Evolutionary conservation across 2,888 invertebrate genomes (phyloP), one percentile per base, ranked within the genome.

Genomic region (Cephonodes hylas): DNA sequence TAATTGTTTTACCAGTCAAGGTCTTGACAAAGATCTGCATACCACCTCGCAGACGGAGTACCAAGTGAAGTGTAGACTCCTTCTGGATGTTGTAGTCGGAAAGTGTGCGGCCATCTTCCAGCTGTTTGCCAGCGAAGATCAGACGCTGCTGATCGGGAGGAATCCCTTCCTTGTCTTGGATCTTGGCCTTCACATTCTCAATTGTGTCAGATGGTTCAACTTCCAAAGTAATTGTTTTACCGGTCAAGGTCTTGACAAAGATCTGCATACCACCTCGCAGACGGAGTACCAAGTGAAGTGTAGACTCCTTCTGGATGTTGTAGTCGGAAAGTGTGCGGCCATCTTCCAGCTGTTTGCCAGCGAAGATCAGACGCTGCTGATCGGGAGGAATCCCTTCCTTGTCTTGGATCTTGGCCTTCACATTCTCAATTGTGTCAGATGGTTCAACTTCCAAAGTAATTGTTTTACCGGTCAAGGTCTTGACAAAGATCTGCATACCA

Each of bases 31-130:
- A 83, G 7, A 83, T 81, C 62, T 83, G 81, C 80, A 81, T 83
- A 8, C 83, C 83, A 65, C 83, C 83, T 27, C 84, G 75, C 0
- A 87, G 79, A 75, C 87, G 84, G 0, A 87, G 10, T 0, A 87
- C 87, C 1, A 87, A 46, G 10, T 87, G 87, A 0, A 87, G 74
- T 0, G 86, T 87, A 0, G 86, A 87, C 15, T 87, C 86, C 0
- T 87, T 87, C 7, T 87, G 86, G 1, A 87, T 86, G 15, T 80
- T 80, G 25, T 80, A 80, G 27, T 80, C 80, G 0, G 80, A 80
- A 0, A 80, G 68, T 0, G 79, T 80, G 23, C 79, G 76, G 0
- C 79, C 79, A 64, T 80, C 79, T 56, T 80, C 79, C 0, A 80
- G n/a, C 42, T 80, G 79, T 4, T 80, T 80, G 1, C 79, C 79